Percentiles rank a stretch among this genome's conserved stretches.
Conservation (phyloP, 1,140 invertebrate genomes). For the Eumeta japonica region DNA sequence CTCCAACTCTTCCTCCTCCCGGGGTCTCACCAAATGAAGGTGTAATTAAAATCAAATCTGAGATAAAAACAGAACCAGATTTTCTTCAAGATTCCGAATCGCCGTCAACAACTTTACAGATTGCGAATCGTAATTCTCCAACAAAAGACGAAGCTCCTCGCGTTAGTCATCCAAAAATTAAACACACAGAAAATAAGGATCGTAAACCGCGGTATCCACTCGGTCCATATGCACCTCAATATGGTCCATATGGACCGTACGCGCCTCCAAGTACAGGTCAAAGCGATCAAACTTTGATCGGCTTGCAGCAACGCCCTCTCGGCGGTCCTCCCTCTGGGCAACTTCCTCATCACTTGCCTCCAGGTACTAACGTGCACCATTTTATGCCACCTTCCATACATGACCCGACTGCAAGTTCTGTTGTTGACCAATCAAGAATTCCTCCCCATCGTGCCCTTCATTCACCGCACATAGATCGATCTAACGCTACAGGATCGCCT, state of each 20-base stretch:
- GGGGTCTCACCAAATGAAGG: slow-evolving; percentile 14
- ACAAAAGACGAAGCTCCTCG: slow-evolving; percentile 26
- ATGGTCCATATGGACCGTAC: slow-evolving; percentile 46
- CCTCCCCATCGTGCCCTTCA: no score
- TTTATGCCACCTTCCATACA: no score
- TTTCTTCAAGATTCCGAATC: slow-evolving; percentile 30
- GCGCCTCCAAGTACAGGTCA: slow-evolving; percentile 30
- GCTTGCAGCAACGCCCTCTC: no score
- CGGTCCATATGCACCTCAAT: slow-evolving; percentile 49
- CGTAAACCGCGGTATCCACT: slow-evolving; percentile 37
- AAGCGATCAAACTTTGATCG: slow-evolving; percentile 24
- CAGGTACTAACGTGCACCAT: no score
- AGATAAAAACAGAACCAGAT: slow-evolving; percentile 42
- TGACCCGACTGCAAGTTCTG: no score
- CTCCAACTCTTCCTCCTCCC: slow-evolving; percentile 9
- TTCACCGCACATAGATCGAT: no score
- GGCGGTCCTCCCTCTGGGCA: slow-evolving; percentile 29
- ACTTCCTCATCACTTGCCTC: slow-evolving; percentile 37
- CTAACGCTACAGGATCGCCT: no score
- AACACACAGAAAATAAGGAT: slow-evolving; percentile 44
- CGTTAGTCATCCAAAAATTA: slow-evolving; percentile 37
- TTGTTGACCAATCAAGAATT: no score
- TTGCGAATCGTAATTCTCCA: slow-evolving; percentile 3
- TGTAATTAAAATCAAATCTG: slow-evolving; percentile 34
- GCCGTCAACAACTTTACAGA: slow-evolving; percentile 14